Percentiles rank a stretch among this genome's conserved stretches.
phyloP scores from a whole-genome alignment of 2,113 vertebrate species.

The Aspidoscelis tigris region DNA sequence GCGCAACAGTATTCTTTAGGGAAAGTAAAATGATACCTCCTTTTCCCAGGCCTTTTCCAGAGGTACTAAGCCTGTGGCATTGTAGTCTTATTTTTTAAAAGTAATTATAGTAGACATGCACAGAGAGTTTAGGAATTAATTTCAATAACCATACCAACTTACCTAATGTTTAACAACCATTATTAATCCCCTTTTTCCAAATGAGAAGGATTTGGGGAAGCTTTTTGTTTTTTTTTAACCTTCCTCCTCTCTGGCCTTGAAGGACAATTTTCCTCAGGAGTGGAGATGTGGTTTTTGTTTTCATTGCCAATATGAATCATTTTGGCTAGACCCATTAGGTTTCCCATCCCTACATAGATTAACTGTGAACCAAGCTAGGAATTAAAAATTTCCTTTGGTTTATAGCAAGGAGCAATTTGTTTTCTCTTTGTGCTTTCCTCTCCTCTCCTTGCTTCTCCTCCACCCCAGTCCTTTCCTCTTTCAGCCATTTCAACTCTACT shows the following conservation, averaged over 20 bases:
- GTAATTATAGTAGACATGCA: neutral
- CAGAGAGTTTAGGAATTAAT: neutral
- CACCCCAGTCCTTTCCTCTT: too few species aligned
- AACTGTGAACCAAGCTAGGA: neutral
- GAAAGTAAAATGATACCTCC: neutral
- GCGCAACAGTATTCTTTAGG: too few species aligned
- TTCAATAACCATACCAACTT: too few species aligned
- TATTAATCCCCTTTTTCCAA: neutral
- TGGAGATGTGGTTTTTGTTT: neutral
- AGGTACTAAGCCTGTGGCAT: neutral
- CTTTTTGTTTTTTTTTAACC: neutral
- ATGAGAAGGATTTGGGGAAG: too few species aligned
- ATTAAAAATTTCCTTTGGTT: neutral
- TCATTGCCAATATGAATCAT: neutral
- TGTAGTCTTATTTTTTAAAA: neutral
- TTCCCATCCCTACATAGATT: neutral
- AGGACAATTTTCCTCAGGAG: neutral
- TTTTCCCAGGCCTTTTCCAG: too few species aligned
- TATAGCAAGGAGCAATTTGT: too few species aligned
- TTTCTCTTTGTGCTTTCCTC: too few species aligned
- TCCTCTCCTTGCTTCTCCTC: too few species aligned
- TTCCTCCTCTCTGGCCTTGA: neutral
- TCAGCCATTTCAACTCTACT: too few species aligned
- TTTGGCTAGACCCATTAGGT: neutral
- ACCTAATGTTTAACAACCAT: too few species aligned